A percentile compares a stretch with the other conserved stretches of the same genome.
phyloP scores from a whole-genome alignment of 92 coral and sea anemone genomes.

The Heteractis magnifica region DNA sequence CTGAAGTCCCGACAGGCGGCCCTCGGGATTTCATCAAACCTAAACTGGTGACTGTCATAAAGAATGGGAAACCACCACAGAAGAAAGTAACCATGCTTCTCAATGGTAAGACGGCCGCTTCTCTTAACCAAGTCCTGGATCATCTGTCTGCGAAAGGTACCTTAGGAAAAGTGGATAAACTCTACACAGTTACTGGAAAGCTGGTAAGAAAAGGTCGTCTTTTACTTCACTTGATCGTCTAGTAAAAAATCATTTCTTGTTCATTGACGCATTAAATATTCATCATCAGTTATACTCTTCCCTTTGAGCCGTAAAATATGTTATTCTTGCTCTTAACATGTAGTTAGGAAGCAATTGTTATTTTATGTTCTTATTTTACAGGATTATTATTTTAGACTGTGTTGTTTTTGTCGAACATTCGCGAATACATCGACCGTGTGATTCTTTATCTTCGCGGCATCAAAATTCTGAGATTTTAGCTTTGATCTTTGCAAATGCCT shows the following conservation, averaged over 20 bases:
- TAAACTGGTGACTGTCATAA: slow-evolving; percentile 89
- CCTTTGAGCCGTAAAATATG: neutral
- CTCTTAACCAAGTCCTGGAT: slow-evolving; percentile 89
- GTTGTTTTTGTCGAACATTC: slow-evolving; percentile 11
- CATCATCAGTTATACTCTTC: slow-evolving; percentile 20
- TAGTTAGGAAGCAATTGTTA: neutral
- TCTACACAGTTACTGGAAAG: slow-evolving; percentile 79
- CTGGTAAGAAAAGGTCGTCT: slow-evolving; percentile 55
- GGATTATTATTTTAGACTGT: neutral
- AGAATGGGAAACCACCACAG: slow-evolving; percentile 96
- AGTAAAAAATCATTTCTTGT: slow-evolving; percentile 10
- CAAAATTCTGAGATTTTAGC: slow-evolving; percentile 12
- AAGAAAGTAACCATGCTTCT: slow-evolving; percentile 99
- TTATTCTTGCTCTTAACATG: neutral
- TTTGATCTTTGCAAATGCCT: slow-evolving; percentile 29
- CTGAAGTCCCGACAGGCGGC: slow-evolving; percentile 21
- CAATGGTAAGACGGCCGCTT: slow-evolving; percentile 86
- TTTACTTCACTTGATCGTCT: slow-evolving; percentile 17
- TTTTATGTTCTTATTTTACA: neutral
- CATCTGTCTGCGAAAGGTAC: slow-evolving; percentile 96
- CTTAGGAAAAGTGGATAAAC: slow-evolving; percentile 91
- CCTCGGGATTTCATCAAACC: slow-evolving; percentile 92
- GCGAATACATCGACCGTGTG: neutral
- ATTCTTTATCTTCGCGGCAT: neutral
- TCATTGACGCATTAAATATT: slow-evolving; percentile 35